These are phyloP conservation scores for Turritopsis dohrnii DNA, from an alignment of 30 jellyfish, hydroid and myxozoan genomes.

Conservation along the genomic window DNA sequence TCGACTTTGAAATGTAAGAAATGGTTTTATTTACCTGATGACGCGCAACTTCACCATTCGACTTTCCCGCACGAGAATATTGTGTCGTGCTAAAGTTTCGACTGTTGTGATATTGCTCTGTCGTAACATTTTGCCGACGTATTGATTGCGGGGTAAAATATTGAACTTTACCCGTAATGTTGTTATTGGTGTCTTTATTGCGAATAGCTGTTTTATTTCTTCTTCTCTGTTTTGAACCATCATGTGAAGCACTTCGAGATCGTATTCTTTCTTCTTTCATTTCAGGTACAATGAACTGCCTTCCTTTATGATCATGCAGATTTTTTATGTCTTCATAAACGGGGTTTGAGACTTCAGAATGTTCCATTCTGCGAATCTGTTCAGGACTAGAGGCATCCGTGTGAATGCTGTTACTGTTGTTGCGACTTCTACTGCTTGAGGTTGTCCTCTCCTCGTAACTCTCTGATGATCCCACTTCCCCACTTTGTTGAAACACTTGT, in stretches of 20 bases:
- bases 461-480: neutral
- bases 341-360: neutral
- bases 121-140: neutral
- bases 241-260: neutral
- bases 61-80: neutral
- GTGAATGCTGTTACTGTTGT: neutral
- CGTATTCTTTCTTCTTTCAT: neutral
- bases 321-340: neutral
- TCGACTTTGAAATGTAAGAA: neutral
- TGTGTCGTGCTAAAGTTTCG: neutral
- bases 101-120: neutral
- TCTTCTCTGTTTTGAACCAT: neutral
- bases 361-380: neutral
- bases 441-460: constrained; percentile 4
- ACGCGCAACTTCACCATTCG: too few relatives aligned
- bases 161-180: neutral
- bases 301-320: neutral
- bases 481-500: neutral
- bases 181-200: neutral
- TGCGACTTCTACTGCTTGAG: constrained; percentile 12
- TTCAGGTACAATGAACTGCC: neutral
- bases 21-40: neutral
- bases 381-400: neutral
- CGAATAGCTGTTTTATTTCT: neutral
- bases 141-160: constrained; percentile 12